Base-by-base conservation (phyloP, 2,113 vertebrate genomes). In the Climacteris rufus region DNA sequence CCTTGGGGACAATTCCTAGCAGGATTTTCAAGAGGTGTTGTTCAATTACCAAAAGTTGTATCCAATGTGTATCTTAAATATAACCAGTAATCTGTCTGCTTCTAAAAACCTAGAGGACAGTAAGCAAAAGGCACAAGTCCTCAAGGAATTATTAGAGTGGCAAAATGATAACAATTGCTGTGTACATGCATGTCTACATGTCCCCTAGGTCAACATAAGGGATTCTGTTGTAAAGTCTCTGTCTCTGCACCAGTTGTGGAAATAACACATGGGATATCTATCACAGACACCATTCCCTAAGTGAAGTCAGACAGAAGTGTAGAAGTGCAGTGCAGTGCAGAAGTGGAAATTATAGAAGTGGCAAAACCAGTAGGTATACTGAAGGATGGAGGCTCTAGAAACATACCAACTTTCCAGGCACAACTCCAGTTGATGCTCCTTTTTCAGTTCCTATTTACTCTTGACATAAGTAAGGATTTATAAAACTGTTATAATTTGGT, bases 1-100 rank as follows among this genome's bases (percentile, higher is more conserved):
- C 97, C 87, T 93, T 77, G 74, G 94, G 97, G 97, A 97, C 98
- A 98, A 98, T 97, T 97, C 96, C 96, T 97, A 98, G 98, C 97
- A 97, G 94, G 89, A 79, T 97, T 98, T 98, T 98, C 95, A 96
- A 96, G 96, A 96, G 80, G 93, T 95, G 97, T 89, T 97, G 97
- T 96, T 97, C 98, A 97, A 97, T 98, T 98, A 97, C 96, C 76
- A 89, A 89, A 98, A 97, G 93, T 96, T 98, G 93, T 56, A 96
- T 97, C 97, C 97, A 97, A 92, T 98, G 86, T 65, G 74, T 87
- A 94, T 90, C 93, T 95, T 82, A 96, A 97, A 93, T 33, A 59
- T 37, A 91, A 84, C 80, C 88, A 91, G 92, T 94, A 93, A 97
- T 85, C 83, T 93, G 64, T 57, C 82, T 84, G 54, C 50, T 63